Percentiles rank a stretch among this genome's conserved stretches.
These are phyloP conservation scores for Aldabrachelys gigantea DNA, from an alignment of 2,113 vertebrate species.

Conservation along the genomic window DNA sequence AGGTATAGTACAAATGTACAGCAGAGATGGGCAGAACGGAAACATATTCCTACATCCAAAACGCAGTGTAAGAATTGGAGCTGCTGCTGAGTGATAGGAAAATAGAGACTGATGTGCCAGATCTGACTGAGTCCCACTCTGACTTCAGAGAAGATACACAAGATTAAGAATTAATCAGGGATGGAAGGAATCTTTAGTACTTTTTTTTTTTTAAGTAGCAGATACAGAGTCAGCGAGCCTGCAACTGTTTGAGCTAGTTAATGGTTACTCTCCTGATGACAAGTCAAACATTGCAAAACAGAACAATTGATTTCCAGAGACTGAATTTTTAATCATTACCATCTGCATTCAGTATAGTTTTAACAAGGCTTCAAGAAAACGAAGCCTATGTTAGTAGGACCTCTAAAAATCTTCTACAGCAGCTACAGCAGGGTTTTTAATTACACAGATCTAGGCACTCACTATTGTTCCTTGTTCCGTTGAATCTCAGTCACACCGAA, in stretches of 20 bases:
- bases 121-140: rapidly evolving
- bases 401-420: background rate
- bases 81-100: background rate
- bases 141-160: background rate
- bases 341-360: background rate
- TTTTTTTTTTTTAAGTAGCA: background rate
- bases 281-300: background rate
- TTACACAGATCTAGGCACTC: background rate
- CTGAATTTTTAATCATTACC: background rate
- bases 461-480: background rate
- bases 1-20: background rate
- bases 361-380: background rate
- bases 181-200: background rate
- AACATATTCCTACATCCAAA: background rate
- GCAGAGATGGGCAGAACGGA: background rate
- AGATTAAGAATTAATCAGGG: background rate
- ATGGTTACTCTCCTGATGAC: background rate
- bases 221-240: background rate
- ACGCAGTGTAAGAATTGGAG: background rate
- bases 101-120: rapidly evolving
- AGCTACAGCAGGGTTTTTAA: background rate
- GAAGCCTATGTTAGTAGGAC: background rate
- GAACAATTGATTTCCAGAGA: background rate
- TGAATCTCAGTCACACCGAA: background rate
- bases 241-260: background rate